A percentile compares a stretch with the other conserved stretches of the same genome.
phyloP scores from a whole-genome alignment of 2,797 vertebrate species.

The Mormyrops attenuatus region DNA sequence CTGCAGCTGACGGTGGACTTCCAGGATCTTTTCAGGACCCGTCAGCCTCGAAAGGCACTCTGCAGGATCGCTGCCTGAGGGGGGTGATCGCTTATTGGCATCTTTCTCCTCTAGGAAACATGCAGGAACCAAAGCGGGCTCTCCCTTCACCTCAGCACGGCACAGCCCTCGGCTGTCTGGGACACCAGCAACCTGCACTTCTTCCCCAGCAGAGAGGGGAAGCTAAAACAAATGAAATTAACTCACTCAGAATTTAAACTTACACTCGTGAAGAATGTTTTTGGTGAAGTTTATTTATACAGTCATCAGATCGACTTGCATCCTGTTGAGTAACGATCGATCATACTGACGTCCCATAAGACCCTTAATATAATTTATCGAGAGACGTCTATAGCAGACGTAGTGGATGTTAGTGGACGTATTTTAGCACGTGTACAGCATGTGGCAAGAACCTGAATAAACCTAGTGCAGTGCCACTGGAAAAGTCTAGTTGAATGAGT shows the following conservation, averaged over 20 bases:
- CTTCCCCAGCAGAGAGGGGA: slow-evolving; percentile 24
- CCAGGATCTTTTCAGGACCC: slow-evolving; percentile 57
- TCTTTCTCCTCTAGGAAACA: slow-evolving; percentile 5
- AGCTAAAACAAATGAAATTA: slow-evolving; percentile 41
- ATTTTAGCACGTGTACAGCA: not conserved
- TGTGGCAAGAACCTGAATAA: not conserved
- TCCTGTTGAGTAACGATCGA: not conserved
- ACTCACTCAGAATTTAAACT: not conserved
- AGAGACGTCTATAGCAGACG: not conserved
- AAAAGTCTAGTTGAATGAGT: not conserved
- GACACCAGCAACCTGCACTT: slow-evolving; percentile 21
- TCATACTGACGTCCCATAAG: not conserved
- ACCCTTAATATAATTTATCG: not conserved
- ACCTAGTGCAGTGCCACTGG: not conserved
- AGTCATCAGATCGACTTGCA: not conserved
- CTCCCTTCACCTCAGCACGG: slow-evolving; percentile 13
- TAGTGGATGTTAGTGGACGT: not conserved
- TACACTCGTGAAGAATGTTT: not conserved
- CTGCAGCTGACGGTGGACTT: slow-evolving; percentile 54
- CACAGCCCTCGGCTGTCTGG: slow-evolving; percentile 17
- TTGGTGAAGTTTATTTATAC: not conserved
- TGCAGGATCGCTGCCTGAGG: not conserved
- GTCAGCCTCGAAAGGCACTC: slow-evolving; percentile 33
- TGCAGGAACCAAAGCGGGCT: slow-evolving; percentile 27
- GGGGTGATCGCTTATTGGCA: not conserved